phyloP scores from a whole-genome alignment of 2,797 vertebrate genomes.

The Furcifer pardalis region DNA sequence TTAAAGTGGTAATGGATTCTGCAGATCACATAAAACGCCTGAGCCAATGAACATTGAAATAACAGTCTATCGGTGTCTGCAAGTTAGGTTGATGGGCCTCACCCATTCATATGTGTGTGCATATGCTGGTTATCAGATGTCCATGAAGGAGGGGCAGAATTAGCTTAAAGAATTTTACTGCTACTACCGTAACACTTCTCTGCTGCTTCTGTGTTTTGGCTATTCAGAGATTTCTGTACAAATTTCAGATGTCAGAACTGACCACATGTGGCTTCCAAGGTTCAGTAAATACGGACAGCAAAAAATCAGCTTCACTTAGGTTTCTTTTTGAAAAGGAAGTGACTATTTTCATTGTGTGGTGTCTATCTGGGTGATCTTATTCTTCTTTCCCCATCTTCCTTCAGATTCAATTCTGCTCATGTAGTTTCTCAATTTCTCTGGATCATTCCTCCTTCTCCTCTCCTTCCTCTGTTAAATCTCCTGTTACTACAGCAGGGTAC shows the following conservation, averaged over 20 bases:
- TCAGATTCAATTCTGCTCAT: not conserved
- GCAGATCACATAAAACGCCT: not conserved
- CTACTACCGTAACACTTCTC: no score
- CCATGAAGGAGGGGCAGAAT: not conserved
- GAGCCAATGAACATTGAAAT: slow-evolving; percentile 18
- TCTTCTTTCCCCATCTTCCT: not conserved
- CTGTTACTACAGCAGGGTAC: no score
- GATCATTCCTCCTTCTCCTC: not conserved
- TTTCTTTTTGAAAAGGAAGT: not conserved
- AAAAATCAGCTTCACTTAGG: not conserved
- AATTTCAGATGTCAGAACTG: not conserved
- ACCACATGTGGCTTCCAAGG: not conserved
- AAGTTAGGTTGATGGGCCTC: slow-evolving; percentile 2
- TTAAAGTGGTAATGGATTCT: slow-evolving; percentile 21
- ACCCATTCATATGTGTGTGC: not conserved
- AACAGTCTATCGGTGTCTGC: slow-evolving; percentile 13
- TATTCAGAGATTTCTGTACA: not conserved
- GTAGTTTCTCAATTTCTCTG: not conserved
- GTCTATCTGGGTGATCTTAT: not conserved
- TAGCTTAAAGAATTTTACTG: not conserved
- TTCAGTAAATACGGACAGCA: not conserved
- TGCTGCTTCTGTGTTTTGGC: not conserved
- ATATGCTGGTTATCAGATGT: slow-evolving; percentile 1
- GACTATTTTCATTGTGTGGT: not conserved
- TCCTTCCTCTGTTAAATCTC: no score